Conservation (phyloP, 1,140 invertebrate species). For the Trichoplusia ni region DNA sequence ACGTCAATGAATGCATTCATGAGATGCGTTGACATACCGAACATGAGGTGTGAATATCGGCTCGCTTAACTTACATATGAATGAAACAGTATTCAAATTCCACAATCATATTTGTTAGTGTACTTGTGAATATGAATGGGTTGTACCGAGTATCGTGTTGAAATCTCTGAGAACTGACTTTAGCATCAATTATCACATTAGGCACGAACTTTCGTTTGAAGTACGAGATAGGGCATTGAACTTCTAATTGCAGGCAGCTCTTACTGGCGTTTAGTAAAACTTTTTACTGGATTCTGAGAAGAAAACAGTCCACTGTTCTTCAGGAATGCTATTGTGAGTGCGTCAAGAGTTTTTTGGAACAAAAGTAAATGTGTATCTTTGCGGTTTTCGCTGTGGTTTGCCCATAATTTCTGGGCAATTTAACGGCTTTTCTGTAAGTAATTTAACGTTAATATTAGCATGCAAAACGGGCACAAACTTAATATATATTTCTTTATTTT, state of each 20-base stretch:
- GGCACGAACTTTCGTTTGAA: background rate
- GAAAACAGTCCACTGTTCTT: too few relatives aligned
- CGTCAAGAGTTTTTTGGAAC: too few relatives aligned
- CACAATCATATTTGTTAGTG: constrained; percentile 7
- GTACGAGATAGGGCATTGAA: background rate
- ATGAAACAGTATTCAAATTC: background rate
- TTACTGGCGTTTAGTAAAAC: background rate
- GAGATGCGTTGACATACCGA: background rate
- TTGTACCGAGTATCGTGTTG: background rate
- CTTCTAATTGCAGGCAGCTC: constrained; percentile 5
- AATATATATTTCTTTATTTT: too few relatives aligned
- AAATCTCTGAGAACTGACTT: constrained; percentile 9
- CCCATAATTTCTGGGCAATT: too few relatives aligned
- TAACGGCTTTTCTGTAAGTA: too few relatives aligned
- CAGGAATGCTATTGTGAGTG: too few relatives aligned
- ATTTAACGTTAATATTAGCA: too few relatives aligned
- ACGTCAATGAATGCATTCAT: constrained; percentile 5
- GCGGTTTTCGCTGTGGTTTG: too few relatives aligned
- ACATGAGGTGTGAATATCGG: background rate
- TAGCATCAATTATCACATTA: constrained; percentile 23
- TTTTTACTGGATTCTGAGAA: too few relatives aligned
- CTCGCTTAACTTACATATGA: background rate
- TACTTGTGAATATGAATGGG: constrained; percentile 9
- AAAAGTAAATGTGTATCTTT: too few relatives aligned
- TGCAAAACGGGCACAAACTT: too few relatives aligned